Conservation (phyloP, 2,888 invertebrate species). For the Abrostola tripartita region DNA sequence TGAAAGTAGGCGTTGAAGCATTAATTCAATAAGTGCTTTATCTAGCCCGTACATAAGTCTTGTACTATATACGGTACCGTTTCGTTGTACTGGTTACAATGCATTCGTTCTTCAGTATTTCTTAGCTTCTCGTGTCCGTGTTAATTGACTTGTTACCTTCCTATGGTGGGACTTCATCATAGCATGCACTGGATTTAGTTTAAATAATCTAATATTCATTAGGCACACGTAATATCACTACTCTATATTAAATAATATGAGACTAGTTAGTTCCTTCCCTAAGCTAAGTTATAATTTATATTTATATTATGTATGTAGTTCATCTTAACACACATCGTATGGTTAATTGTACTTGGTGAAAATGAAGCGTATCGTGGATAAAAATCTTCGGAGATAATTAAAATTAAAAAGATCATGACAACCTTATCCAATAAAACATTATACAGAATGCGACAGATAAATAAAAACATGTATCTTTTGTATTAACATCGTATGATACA, state of each 20-base stretch:
- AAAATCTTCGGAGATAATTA: constrained; percentile 69
- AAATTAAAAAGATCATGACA: constrained; percentile 42
- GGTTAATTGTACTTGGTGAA: constrained; percentile 86
- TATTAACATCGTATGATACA: constrained; percentile 44
- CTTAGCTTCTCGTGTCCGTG: constrained; percentile 22
- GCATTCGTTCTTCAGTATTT: constrained; percentile 38
- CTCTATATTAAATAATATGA: constrained; percentile 85
- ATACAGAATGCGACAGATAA: constrained; percentile 49
- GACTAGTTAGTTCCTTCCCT: constrained; percentile 87
- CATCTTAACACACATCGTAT: constrained; percentile 67
- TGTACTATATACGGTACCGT: constrained; percentile 41
- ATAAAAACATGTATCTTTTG: constrained; percentile 45
- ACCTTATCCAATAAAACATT: constrained; percentile 43
- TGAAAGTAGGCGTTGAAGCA: constrained; percentile 22
- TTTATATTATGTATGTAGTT: constrained; percentile 68
- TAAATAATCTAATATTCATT: constrained; percentile 71
- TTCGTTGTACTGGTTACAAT: constrained; percentile 60
- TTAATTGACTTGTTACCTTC: constrained; percentile 51
- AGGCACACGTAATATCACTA: constrained; percentile 86
- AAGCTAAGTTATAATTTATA: constrained; percentile 80
- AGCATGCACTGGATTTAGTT: constrained; percentile 59
- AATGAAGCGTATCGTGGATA: constrained; percentile 79
- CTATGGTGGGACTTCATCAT: constrained; percentile 42
- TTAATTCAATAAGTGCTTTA: constrained; percentile 13
- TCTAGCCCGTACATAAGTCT: constrained; percentile 33